Evolutionary conservation across 1,140 invertebrate species (phyloP).

Genomic region (Dysdera silvatica): DNA sequence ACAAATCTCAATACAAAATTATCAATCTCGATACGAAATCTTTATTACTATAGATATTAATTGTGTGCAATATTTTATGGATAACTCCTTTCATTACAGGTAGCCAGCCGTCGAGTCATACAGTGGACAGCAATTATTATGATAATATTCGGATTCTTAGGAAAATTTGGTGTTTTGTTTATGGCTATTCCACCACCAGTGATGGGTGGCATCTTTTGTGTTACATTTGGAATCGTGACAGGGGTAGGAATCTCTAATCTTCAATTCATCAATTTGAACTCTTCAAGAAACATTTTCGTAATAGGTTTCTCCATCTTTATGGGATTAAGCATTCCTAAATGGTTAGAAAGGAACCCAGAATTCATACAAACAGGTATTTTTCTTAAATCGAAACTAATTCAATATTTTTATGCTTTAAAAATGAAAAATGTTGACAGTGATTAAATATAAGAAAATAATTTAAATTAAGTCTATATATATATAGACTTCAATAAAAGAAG

Average conservation of each 20-base stretch:
- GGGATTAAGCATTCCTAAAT: constrained; percentile 65
- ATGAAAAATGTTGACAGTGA: no score
- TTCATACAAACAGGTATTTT: constrained; percentile 23
- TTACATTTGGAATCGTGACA: constrained; percentile 77
- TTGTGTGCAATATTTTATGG: no score
- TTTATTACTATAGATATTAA: no score
- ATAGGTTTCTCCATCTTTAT: constrained; percentile 78
- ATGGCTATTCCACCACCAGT: constrained; percentile 80
- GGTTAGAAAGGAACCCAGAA: constrained; percentile 58
- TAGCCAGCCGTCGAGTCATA: constrained; percentile 10
- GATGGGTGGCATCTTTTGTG: constrained; percentile 73
- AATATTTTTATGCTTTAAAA: no score
- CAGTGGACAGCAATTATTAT: constrained; percentile 54
- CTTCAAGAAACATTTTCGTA: constrained; percentile 70
- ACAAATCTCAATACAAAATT: no score
- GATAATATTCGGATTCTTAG: constrained; percentile 67
- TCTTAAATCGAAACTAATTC: no score
- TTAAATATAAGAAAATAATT: no score
- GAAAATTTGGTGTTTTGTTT: constrained; percentile 74
- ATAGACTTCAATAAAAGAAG: no score
- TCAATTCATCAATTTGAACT: constrained; percentile 71
- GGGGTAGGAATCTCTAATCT: constrained; percentile 72
- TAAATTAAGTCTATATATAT: no score
- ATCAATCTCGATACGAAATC: no score
- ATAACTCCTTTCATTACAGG: constrained; percentile 6